These are phyloP conservation scores for Cremastinae sp. DNA, from an alignment of 2,888 invertebrate species.

Conservation along the genomic window DNA sequence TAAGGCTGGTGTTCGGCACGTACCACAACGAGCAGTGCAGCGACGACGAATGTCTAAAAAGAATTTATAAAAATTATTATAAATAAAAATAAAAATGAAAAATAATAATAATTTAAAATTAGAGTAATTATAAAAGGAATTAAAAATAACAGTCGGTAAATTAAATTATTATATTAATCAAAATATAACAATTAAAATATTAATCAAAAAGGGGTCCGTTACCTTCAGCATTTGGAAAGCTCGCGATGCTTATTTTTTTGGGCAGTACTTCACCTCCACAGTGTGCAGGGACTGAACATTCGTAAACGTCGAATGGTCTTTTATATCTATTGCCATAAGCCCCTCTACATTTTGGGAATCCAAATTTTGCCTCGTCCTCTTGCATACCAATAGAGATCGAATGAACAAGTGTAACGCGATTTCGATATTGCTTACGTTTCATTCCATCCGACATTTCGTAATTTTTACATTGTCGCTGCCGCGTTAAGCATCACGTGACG, in stretches of 20 bases:
- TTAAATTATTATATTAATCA: no score
- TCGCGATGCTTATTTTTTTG: neutral
- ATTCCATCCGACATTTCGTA: slow-evolving; percentile 48
- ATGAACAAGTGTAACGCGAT: slow-evolving; percentile 43
- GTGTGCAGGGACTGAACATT: slow-evolving; percentile 51
- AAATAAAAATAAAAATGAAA: no score
- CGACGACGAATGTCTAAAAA: slow-evolving; percentile 42
- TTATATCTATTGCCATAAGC: slow-evolving; percentile 50
- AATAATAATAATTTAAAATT: no score
- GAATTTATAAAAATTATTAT: no score
- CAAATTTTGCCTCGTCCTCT: slow-evolving; percentile 43
- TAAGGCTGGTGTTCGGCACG: slow-evolving; percentile 62
- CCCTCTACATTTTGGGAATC: slow-evolving; percentile 38
- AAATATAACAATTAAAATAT: no score
- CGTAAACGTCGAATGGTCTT: slow-evolving; percentile 33
- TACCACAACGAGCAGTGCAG: slow-evolving; percentile 33
- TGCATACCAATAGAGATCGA: slow-evolving; percentile 55
- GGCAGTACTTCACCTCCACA: no score
- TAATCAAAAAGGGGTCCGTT: slow-evolving; percentile 3
- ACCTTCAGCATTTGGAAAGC: slow-evolving; percentile 41
- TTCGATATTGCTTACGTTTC: slow-evolving; percentile 49
- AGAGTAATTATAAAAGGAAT: no score
- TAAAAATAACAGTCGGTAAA: no score
- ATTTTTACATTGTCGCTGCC: slow-evolving; percentile 21
- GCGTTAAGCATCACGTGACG: slow-evolving; percentile 37